These are phyloP conservation scores for Watsonalla cultraria DNA, from an alignment of 2,888 invertebrate genomes.

Conservation along the genomic window DNA sequence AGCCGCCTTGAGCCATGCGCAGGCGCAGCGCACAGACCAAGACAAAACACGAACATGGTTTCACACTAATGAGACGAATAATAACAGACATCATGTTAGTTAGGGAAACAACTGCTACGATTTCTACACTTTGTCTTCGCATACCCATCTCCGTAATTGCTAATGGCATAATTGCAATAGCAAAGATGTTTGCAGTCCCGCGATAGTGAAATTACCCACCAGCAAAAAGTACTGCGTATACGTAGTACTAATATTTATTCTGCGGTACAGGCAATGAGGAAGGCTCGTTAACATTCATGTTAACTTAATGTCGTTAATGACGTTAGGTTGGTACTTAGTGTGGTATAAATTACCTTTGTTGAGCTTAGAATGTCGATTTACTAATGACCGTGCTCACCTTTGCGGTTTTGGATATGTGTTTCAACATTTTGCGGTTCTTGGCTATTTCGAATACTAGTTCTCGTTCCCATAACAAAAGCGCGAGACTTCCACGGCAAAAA, in stretches of 20 bases:
- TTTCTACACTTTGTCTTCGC: slow-evolving; percentile 37
- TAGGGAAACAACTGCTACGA: slow-evolving; percentile 33
- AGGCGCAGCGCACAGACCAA: slow-evolving; percentile 11
- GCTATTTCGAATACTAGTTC: slow-evolving; percentile 18
- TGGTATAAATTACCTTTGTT: too few relatives aligned
- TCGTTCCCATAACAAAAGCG: slow-evolving; percentile 29
- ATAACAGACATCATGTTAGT: slow-evolving; percentile 33
- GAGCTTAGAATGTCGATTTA: background rate
- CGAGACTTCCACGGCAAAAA: slow-evolving; percentile 53
- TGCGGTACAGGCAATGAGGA: background rate
- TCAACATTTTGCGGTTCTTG: background rate
- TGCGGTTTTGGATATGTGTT: background rate
- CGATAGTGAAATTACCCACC: slow-evolving; percentile 28
- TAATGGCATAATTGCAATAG: slow-evolving; percentile 18
- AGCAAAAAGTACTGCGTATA: slow-evolving; percentile 5
- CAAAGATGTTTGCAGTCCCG: slow-evolving; percentile 26
- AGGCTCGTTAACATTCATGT: background rate
- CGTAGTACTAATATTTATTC: too few relatives aligned
- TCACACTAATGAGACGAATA: slow-evolving; percentile 51
- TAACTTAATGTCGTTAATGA: too few relatives aligned
- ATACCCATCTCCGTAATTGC: slow-evolving; percentile 8
- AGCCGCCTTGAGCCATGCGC: background rate
- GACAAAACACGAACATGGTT: slow-evolving; percentile 41
- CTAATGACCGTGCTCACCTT: background rate
- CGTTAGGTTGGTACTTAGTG: background rate